These are phyloP conservation scores for Dicyrtomina minuta DNA, from an alignment of 2,888 invertebrate genomes.

Conservation along the genomic window DNA sequence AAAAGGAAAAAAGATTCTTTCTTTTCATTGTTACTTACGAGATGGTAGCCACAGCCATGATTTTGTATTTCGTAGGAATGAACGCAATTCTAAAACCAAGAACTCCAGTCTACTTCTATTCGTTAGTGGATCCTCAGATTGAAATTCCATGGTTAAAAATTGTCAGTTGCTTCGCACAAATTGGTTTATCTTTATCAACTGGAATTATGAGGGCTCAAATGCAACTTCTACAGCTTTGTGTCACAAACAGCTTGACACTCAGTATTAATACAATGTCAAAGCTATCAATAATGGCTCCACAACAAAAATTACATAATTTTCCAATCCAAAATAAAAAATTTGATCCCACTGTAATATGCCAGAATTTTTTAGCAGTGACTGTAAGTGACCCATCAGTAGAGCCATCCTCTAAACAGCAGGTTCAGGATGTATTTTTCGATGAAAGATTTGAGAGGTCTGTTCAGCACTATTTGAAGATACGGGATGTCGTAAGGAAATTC, in stretches of 20 bases:
- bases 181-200: not conserved
- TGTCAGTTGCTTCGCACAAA: not conserved
- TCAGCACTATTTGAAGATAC: conserved; percentile 3
- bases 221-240: not conserved
- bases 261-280: not conserved
- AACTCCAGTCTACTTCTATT: conserved; percentile 8
- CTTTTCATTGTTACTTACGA: not conserved
- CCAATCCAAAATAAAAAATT: no score
- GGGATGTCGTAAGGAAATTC: not conserved
- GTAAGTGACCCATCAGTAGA: no score
- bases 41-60: not conserved
- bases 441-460: not conserved
- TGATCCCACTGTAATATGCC: no score
- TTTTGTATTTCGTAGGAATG: not conserved
- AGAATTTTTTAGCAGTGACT: no score
- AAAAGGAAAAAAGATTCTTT: not conserved
- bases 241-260: conserved; percentile 1
- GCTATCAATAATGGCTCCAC: not conserved
- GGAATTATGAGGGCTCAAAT: not conserved
- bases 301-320: not conserved
- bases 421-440: no score
- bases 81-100: not conserved
- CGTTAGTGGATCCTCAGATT: not conserved
- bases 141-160: conserved; percentile 3
- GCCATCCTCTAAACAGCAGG: no score